These are phyloP conservation scores for Planococcus citri DNA, from an alignment of 1,140 invertebrate species.

Conservation along the genomic window DNA sequence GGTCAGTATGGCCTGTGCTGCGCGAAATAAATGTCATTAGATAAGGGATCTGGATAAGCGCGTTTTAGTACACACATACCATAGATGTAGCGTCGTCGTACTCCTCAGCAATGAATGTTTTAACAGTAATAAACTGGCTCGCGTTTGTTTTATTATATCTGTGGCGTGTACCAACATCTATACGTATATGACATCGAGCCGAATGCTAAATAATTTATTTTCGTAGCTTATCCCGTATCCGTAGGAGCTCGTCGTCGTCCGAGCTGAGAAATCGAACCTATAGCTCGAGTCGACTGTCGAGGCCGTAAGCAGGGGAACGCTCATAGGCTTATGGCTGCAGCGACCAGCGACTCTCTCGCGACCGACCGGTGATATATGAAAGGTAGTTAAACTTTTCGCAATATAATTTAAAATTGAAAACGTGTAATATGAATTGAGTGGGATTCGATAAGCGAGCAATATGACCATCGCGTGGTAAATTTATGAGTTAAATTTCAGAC, in stretches of 20 bases:
- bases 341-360: too few species aligned
- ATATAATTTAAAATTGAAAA: constrained; percentile 6
- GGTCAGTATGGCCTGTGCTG: background rate
- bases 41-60: background rate
- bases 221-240: background rate
- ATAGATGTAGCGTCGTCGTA: too few species aligned
- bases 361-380: background rate
- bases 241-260: background rate
- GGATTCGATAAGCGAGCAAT: background rate
- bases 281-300: background rate
- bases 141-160: constrained; percentile 7
- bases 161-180: background rate
- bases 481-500: constrained; percentile 7
- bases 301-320: too few species aligned
- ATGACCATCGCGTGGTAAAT: background rate
- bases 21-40: background rate
- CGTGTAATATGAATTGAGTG: constrained; percentile 3
- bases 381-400: constrained; percentile 6
- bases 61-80: background rate
- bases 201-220: background rate
- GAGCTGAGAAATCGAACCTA: background rate
- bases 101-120: background rate
- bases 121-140: background rate
- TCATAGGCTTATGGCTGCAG: too few species aligned
- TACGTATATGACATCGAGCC: background rate